Conservation (phyloP, 2,888 invertebrate genomes). For the Orgyia antiqua region DNA sequence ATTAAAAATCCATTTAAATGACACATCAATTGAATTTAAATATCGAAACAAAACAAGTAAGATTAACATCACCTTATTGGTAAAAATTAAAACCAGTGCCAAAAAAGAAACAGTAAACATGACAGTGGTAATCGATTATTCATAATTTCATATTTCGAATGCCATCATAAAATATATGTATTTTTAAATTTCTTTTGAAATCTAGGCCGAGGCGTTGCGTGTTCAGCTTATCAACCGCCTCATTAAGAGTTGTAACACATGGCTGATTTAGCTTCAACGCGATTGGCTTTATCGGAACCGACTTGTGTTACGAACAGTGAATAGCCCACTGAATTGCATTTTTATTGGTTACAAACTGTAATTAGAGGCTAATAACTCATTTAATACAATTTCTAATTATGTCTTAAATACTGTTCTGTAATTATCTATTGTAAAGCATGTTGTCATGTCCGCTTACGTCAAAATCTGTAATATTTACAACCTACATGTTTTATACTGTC, state of each 20-base stretch:
- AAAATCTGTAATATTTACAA: too few species aligned
- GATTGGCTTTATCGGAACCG: slow-evolving; percentile 13
- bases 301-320: slow-evolving; percentile 10
- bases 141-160: too few species aligned
- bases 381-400: slow-evolving; percentile 17
- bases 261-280: slow-evolving; percentile 4
- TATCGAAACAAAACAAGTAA: too few species aligned
- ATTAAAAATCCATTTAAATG: too few species aligned
- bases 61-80: too few species aligned
- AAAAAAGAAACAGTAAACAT: too few species aligned
- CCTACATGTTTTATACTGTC: too few species aligned
- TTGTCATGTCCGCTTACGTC: neutral
- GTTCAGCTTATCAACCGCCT: slow-evolving; percentile 13
- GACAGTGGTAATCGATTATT: too few species aligned
- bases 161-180: too few species aligned
- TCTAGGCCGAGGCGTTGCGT: slow-evolving; percentile 16
- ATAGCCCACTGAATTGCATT: slow-evolving; percentile 19
- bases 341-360: slow-evolving; percentile 18
- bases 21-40: too few species aligned
- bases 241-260: slow-evolving; percentile 16
- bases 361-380: slow-evolving; percentile 28
- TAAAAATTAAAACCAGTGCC: too few species aligned
- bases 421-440: neutral
- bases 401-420: slow-evolving; percentile 6
- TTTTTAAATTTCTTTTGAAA: slow-evolving; percentile 6